A percentile compares a stretch with the other conserved stretches of the same genome.
These are phyloP conservation scores for Apotomis capreana DNA, from an alignment of 2,888 invertebrate genomes.

Conservation along the genomic window DNA sequence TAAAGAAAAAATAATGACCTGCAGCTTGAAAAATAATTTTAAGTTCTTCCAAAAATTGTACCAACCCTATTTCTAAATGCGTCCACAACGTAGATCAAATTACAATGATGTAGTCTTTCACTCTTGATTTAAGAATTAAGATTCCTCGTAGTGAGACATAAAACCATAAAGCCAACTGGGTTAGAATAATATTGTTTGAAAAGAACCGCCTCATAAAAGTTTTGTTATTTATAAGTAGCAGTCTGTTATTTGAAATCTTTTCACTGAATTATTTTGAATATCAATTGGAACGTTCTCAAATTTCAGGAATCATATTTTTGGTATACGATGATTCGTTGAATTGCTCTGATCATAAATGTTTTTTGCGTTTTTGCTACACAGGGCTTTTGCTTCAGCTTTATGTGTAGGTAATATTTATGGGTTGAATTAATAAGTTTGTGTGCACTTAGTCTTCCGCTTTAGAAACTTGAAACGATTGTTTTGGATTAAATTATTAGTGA, in stretches of 20 bases:
- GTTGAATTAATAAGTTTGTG: background rate
- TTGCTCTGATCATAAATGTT: background rate
- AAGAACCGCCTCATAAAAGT: background rate
- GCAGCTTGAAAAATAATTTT: too few species aligned
- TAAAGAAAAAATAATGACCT: too few species aligned
- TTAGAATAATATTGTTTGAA: slow-evolving; percentile 10
- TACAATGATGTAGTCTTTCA: slow-evolving; percentile 17
- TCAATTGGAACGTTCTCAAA: too few species aligned
- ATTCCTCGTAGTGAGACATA: background rate
- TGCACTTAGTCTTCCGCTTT: background rate
- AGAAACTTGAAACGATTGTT: slow-evolving; percentile 30
- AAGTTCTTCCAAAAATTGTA: too few species aligned
- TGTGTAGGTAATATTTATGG: slow-evolving; percentile 1
- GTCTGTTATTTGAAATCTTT: background rate
- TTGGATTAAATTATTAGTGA: slow-evolving; percentile 61
- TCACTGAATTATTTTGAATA: background rate
- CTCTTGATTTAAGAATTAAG: slow-evolving; percentile 20
- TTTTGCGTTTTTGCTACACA: background rate
- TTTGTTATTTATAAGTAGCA: background rate
- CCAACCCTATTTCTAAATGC: background rate
- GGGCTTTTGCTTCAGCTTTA: background rate
- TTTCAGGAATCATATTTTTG: background rate
- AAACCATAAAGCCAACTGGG: background rate
- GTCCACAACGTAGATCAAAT: slow-evolving; percentile 5
- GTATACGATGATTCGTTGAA: background rate